Conservation (phyloP, 1,140 invertebrate genomes). For the Delia radicum region DNA sequence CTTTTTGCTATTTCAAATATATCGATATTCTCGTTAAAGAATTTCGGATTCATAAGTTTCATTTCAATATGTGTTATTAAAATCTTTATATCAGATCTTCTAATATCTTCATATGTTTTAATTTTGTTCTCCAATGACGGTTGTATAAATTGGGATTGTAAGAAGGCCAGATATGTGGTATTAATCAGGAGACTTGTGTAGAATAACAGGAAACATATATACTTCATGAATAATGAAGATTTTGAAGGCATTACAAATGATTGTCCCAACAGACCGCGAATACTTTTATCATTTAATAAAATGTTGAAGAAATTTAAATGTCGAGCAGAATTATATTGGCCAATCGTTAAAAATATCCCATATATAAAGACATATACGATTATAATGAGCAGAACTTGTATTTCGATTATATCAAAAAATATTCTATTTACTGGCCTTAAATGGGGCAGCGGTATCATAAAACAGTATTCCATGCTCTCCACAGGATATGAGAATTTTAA, state of each 20-base stretch:
- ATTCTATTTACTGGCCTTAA: not conserved
- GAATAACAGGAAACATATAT: constrained; percentile 10
- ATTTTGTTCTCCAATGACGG: constrained; percentile 4
- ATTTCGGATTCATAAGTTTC: not conserved
- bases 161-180: constrained; percentile 17
- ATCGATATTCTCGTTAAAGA: not conserved
- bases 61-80: not conserved
- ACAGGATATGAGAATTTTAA: constrained; percentile 1
- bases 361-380: not conserved
- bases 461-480: not conserved
- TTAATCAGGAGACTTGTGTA: constrained; percentile 22
- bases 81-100: constrained; percentile 13
- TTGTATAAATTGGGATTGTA: constrained; percentile 18
- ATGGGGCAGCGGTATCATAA: not conserved
- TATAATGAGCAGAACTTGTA: not conserved
- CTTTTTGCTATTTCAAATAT: not conserved
- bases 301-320: not conserved
- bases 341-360: not conserved
- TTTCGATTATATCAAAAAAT: not conserved
- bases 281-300: constrained; percentile 25
- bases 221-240: not conserved
- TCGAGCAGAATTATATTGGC: too few relatives aligned
- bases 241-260: constrained; percentile 5
- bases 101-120: not conserved
- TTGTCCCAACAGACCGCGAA: constrained; percentile 26